Evolutionary conservation across 2,113 vertebrate species (phyloP).

Genomic region (Oryctolagus cuniculus): DNA sequence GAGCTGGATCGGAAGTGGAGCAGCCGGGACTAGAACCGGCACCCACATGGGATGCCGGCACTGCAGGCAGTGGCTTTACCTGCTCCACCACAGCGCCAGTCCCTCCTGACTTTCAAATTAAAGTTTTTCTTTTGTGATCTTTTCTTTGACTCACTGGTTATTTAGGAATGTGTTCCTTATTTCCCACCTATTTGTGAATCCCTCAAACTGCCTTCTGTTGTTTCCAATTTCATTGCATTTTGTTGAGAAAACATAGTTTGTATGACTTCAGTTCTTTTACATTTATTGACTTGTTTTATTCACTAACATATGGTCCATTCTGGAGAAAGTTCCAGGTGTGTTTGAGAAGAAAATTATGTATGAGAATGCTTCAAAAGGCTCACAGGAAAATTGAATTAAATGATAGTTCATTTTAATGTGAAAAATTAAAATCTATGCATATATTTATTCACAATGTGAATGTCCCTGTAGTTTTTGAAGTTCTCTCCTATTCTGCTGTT

Average conservation of each 20-base stretch:
- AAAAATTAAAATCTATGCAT: too few species aligned
- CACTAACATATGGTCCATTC: not conserved
- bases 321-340: not conserved
- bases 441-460: too few species aligned
- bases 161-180: not conserved
- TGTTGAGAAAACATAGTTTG: not conserved
- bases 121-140: not conserved
- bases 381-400: too few species aligned
- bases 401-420: too few species aligned
- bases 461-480: too few species aligned
- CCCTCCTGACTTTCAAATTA: too few species aligned
- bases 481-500: not conserved
- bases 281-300: not conserved
- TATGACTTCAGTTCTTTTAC: not conserved
- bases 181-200: not conserved
- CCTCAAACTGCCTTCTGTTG: not conserved
- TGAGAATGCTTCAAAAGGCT: too few species aligned
- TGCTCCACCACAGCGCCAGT: too few species aligned
- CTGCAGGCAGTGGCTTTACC: too few species aligned
- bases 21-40: too few species aligned
- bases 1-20: too few species aligned
- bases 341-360: not conserved
- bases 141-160: not conserved
- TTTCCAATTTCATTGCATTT: slow-evolving; percentile 18
- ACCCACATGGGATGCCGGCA: too few species aligned